A percentile compares a stretch with the other conserved stretches of the same genome.
phyloP scores from a whole-genome alignment of 2,113 vertebrate species.

The Oncorhynchus masou region DNA sequence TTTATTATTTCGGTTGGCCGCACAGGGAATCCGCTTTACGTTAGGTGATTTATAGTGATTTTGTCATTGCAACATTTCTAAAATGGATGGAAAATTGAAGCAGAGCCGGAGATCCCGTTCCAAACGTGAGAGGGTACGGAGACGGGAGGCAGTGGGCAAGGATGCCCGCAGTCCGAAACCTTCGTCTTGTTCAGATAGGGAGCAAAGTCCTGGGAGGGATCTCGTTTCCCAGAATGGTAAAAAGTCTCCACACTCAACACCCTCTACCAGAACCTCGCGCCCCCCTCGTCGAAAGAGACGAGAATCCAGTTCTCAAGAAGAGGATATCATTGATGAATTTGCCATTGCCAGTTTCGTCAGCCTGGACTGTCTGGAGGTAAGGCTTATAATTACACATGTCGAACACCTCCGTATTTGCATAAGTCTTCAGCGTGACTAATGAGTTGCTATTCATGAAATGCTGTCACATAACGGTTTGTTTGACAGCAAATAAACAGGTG shows the following conservation, averaged over 20 bases:
- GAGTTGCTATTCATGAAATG: conserved; percentile 31
- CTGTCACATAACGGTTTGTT: conserved; percentile 13
- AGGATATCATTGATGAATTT: conserved; percentile 96
- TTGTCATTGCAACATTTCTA: conserved; percentile 43
- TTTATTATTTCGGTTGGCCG: conserved; percentile 48
- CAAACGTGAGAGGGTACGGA: conserved; percentile 85
- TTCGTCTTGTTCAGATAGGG: conserved; percentile 86
- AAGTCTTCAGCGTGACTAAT: conserved; percentile 24
- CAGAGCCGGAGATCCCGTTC: conserved; percentile 86
- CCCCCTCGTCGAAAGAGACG: conserved; percentile 84
- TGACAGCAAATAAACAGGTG: neutral
- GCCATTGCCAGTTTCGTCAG: conserved; percentile 92
- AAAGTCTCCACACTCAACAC: conserved; percentile 70
- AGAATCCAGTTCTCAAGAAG: conserved; percentile 92
- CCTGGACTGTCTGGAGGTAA: conserved; percentile 91
- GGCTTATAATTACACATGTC: conserved; percentile 36
- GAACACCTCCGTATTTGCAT: conserved; percentile 21
- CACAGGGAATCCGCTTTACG: conserved; percentile 6
- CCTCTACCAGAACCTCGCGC: conserved; percentile 67
- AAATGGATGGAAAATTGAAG: conserved; percentile 90
- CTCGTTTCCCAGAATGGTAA: conserved; percentile 74
- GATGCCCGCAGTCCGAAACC: conserved; percentile 82
- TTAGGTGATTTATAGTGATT: conserved; percentile 50
- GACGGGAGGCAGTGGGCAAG: conserved; percentile 80
- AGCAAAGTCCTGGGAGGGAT: conserved; percentile 83